Conservation (phyloP, 1,140 invertebrate genomes). For the Polyergus mexicanus region DNA sequence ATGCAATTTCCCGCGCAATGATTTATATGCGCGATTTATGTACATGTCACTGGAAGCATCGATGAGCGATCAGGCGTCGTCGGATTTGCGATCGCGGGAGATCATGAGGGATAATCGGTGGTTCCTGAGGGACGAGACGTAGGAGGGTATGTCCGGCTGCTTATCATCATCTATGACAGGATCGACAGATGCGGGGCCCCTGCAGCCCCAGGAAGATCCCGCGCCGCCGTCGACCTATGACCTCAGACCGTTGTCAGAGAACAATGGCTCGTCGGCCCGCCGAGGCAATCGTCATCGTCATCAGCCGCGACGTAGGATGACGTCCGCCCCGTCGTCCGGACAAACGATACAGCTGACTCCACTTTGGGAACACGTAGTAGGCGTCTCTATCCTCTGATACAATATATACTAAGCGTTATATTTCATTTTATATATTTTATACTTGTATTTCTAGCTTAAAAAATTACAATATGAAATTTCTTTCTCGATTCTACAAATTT, state of each 20-base stretch:
- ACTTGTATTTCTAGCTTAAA: background rate
- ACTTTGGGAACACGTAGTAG: conserved; percentile 91
- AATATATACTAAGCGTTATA: background rate
- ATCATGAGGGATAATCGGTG: conserved; percentile 56
- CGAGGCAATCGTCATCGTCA: conserved; percentile 72
- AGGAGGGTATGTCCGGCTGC: conserved; percentile 80
- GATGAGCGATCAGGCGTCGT: conserved; percentile 49
- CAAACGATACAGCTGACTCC: conserved; percentile 89
- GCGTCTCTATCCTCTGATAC: conserved; percentile 6
- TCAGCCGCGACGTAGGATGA: conserved; percentile 74
- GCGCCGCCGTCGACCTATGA: conserved; percentile 59
- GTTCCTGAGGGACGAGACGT: conserved; percentile 75
- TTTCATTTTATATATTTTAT: background rate
- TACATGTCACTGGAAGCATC: conserved; percentile 17
- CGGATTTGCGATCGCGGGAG: conserved; percentile 6
- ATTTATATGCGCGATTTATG: background rate
- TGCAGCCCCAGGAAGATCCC: conserved; percentile 77
- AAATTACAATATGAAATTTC: too few species aligned
- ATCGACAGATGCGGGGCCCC: conserved; percentile 76
- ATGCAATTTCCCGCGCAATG: background rate
- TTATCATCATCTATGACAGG: conserved; percentile 79
- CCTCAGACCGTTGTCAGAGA: conserved; percentile 9
- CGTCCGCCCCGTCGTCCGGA: conserved; percentile 74
- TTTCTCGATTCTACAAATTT: background rate
- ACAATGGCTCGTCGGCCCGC: background rate